Evolutionary conservation across 2,113 vertebrate genomes (phyloP), one percentile per base, ranked within the genome.

Genomic region (Chloropsis cyanopogon): DNA sequence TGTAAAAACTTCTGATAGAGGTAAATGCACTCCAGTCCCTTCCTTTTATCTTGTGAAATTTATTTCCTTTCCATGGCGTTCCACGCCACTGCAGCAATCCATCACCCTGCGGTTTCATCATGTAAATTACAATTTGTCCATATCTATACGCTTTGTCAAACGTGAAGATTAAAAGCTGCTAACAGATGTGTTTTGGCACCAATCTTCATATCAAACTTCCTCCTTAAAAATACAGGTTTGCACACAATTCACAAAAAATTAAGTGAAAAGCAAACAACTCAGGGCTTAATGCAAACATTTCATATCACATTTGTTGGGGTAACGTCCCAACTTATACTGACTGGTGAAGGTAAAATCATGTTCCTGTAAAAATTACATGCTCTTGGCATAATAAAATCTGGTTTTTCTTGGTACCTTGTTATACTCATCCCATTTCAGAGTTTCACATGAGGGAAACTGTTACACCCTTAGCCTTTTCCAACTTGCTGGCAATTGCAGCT

Each of bases 111-210:
- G 41, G 92, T 93, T 96, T 87, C 93, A 83, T 88, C 89, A 86
- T 72, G 94, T 78, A 96, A 96, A 96, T 95, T 80, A 95, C 92
- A 93, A 94, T 95, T 94, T 95, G 83, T 82, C 92, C 75, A 14
- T 39, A 81, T 83, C 78, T 86, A 57, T 88, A 85, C 0, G 26
- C 93, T 95, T 93, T 84, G 81, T 93, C 93, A 88, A 84, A 91
- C 1, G 23, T 63, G 80, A 94, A 86, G 86, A 97, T 97, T 96
- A 96, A 94, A 94, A 91, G 77, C 63, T 92, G 92, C 82, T 95
- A 94, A 95, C 94, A 91, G 95, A 97, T 76, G 83, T 42, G 66
- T 73, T 92, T 92, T 88, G 90, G 73, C 88, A 94, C 78, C 44
- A 52, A 63, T 79, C 80, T 96, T 78, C 1, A 0, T 75, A 77